These are phyloP conservation scores for Pemphredon lugubris DNA, from an alignment of 2,888 invertebrate species.

Conservation along the genomic window DNA sequence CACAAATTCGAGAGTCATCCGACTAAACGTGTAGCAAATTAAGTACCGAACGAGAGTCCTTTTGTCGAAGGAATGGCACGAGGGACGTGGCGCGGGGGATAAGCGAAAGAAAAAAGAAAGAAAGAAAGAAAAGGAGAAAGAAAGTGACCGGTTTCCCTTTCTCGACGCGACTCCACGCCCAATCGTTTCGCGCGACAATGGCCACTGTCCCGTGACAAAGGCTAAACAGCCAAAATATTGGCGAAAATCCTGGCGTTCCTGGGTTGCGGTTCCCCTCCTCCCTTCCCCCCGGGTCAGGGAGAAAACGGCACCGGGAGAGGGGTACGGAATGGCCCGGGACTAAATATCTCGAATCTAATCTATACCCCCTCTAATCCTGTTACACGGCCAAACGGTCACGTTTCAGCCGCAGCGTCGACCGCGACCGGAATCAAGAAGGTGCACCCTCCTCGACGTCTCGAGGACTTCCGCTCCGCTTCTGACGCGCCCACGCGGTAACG, in stretches of 20 bases:
- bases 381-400: constrained; percentile 72
- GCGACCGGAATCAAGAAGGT: constrained; percentile 62
- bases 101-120: not conserved
- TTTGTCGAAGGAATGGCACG: constrained; percentile 3
- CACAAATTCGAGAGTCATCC: constrained; percentile 28
- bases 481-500: constrained; percentile 39
- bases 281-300: too few species aligned
- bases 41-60: constrained; percentile 26
- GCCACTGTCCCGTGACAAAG: constrained; percentile 66
- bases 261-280: too few species aligned
- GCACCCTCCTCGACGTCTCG: constrained; percentile 34
- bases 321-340: constrained; percentile 19
- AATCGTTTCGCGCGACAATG: constrained; percentile 60
- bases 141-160: constrained; percentile 56
- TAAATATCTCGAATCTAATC: constrained; percentile 76
- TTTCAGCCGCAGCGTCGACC: constrained; percentile 41
- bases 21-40: constrained; percentile 27
- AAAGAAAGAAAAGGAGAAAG: constrained; percentile 27
- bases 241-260: constrained; percentile 71
- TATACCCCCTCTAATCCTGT: constrained; percentile 73
- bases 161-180: constrained; percentile 52
- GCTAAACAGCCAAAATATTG: constrained; percentile 80
- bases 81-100: not conserved
- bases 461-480: constrained; percentile 56
- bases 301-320: not conserved